phyloP scores from a whole-genome alignment of 2,113 vertebrate species.

The Campylomormyrus numenius region DNA sequence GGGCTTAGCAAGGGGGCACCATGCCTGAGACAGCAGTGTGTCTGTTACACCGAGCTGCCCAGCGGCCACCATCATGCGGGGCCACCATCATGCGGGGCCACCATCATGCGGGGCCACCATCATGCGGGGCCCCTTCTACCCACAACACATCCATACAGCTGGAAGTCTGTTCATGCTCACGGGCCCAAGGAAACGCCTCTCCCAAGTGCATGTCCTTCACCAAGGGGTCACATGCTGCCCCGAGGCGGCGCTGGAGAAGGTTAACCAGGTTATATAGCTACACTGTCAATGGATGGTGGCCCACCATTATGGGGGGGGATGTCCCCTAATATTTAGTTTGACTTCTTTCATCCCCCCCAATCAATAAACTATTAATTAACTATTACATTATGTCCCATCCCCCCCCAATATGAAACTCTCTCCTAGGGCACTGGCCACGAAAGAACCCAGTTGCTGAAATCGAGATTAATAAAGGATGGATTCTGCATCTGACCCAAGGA shows the following conservation, averaged over 20 bases:
- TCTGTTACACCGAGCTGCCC: neutral
- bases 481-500: slow-evolving; percentile 29
- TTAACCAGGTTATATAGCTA: neutral
- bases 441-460: slow-evolving; percentile 37
- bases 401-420: too few relatives aligned
- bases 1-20: neutral
- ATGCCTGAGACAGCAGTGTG: neutral
- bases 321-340: neutral
- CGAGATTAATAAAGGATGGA: slow-evolving; percentile 26
- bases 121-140: neutral
- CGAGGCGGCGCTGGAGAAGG: neutral
- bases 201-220: neutral
- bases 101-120: too few relatives aligned
- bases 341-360: neutral
- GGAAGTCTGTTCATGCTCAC: neutral
- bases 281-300: neutral
- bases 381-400: neutral
- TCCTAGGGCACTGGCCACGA: slow-evolving; percentile 30
- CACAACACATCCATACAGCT: neutral
- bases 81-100: too few relatives aligned
- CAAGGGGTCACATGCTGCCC: neutral
- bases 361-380: neutral
- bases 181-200: neutral
- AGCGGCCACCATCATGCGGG: too few relatives aligned
- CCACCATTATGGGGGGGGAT: neutral